Base-by-base conservation (phyloP, 2,797 vertebrate species). In the Enteromius treurensis region DNA sequence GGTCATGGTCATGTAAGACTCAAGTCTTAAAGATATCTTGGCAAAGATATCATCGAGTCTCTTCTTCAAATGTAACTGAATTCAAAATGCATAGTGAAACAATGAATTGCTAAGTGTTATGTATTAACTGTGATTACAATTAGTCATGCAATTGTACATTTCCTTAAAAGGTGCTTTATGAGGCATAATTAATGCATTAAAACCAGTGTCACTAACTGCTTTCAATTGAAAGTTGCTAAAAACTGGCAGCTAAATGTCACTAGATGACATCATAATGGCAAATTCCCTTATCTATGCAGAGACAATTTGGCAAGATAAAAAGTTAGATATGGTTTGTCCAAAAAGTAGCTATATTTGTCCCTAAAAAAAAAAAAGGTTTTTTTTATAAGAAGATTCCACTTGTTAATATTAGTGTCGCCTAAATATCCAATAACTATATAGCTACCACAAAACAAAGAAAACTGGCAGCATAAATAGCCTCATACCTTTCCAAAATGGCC, bases 401-500 rank as follows among this genome's bases (percentile, higher is more conserved):
- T 7, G 13, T 62, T 29, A 7, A 15, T 62, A 29, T 62, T 62
- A 62, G 26, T 29, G 13, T 15, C 3, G 15, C 60, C 26, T 62
- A 8, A 62, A 42, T 40, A 15, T 26, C 34, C 10, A 15, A 11
- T 19, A 49, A 29, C 32, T 0, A 0, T 19, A 19, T 19, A 49
- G 15, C 14, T 3, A 68, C 7, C 4, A 10, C 9, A 10, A 45
- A 60, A 19, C 65, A 74, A 4, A 21, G 15, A 17, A 32, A 74
- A 74, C 10, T 34, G 29, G 21, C 37, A 51, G 45, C 70, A 60
- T 76, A 8, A 76, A 71, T 40, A 40, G 15, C 4, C 42, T 73
- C 64, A 51, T 90, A 98, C 98, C 96, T 99, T 99, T 93, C 98
- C 98, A 92, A 99, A 99, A 91, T 99, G 98, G 51, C 98, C 98